These are phyloP conservation scores for Chionodraco myersi DNA, from an alignment of 2,113 vertebrate genomes.

Conservation along the genomic window DNA sequence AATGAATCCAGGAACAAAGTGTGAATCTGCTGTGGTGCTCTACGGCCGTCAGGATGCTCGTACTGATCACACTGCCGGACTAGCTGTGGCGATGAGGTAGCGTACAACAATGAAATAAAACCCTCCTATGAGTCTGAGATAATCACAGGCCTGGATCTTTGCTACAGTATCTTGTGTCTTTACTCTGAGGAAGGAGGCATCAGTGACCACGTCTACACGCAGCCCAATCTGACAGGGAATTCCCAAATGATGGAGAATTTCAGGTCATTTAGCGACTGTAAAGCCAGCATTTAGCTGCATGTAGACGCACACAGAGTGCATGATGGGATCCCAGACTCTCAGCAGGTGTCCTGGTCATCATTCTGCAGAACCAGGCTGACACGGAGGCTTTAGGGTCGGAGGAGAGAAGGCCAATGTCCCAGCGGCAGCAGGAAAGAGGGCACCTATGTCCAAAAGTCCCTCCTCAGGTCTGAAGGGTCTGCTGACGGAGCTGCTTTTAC, in stretches of 20 bases:
- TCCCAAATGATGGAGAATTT: conserved; percentile 2
- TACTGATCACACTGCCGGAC: conserved; percentile 44
- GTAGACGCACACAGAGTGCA: conserved; percentile 10
- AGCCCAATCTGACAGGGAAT: conserved; percentile 14
- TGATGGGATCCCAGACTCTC: neutral
- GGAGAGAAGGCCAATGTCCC: conserved; percentile 33
- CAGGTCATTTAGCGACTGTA: neutral
- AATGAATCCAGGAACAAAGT: neutral
- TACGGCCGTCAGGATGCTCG: conserved; percentile 4
- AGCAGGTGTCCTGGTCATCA: conserved; percentile 14
- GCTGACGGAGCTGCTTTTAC: conserved; percentile 6
- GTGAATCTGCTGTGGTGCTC: conserved; percentile 34
- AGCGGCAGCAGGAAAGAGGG: conserved; percentile 32
- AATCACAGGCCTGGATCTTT: conserved; percentile 73
- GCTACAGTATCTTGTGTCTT: conserved; percentile 78
- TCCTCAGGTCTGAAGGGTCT: neutral
- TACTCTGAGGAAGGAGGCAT: conserved; percentile 3
- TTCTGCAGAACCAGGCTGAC: conserved; percentile 37
- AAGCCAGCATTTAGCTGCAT: conserved; percentile 6
- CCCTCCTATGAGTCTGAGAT: conserved; percentile 36
- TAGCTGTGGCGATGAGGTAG: conserved; percentile 74
- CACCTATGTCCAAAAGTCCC: conserved; percentile 32
- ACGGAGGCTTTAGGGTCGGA: neutral
- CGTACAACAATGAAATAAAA: conserved; percentile 36
- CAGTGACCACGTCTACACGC: conserved; percentile 19